These are phyloP conservation scores for Eretmocerus hayati DNA, from an alignment of 2,888 invertebrate genomes.

Conservation along the genomic window DNA sequence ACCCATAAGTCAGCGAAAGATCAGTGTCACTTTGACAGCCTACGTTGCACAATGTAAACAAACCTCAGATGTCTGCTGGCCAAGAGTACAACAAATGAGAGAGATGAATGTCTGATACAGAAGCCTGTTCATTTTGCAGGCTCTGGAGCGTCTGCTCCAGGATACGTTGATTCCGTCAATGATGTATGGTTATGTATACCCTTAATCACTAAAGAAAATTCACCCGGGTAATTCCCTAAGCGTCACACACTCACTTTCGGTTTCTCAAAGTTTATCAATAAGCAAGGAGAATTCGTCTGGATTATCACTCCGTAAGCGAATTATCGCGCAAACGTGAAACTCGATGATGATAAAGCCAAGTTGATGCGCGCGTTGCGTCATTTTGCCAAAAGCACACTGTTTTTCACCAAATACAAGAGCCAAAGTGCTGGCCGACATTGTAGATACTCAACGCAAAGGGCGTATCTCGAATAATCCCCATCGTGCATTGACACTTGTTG, in stretches of 20 bases:
- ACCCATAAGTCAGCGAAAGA: neutral
- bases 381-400: slow-evolving; percentile 13
- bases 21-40: neutral
- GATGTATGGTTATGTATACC: no score
- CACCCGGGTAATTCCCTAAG: no score
- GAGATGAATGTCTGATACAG: slow-evolving; percentile 15
- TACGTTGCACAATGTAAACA: no score
- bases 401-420: no score
- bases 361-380: slow-evolving; percentile 17
- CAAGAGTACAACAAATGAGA: slow-evolving; percentile 18
- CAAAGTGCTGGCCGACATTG: neutral
- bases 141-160: no score
- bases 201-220: no score
- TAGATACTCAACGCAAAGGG: neutral
- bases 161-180: no score
- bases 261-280: no score
- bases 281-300: no score
- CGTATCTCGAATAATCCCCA: neutral
- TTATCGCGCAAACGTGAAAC: no score
- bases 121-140: slow-evolving; percentile 14
- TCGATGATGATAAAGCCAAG: slow-evolving; percentile 5
- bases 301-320: no score
- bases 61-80: slow-evolving; percentile 24
- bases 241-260: no score
- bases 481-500: slow-evolving; percentile 2